Evolutionary conservation across 1,140 invertebrate species (phyloP).

Genomic region (Steinernema khuongi): DNA sequence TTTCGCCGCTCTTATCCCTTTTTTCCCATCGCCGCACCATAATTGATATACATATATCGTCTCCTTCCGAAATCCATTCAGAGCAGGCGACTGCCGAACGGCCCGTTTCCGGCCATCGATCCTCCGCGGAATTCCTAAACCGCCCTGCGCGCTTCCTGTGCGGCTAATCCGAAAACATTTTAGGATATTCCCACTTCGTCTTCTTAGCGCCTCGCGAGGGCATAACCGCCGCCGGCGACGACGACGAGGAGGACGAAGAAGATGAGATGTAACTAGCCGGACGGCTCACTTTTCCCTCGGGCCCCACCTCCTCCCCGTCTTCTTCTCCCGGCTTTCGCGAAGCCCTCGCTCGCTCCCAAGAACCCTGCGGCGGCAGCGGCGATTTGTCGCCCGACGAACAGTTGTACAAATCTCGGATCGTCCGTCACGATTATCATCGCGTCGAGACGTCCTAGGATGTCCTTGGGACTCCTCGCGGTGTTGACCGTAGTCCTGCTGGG

Average conservation of each 20-base stretch:
- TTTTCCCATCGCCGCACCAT: constrained; percentile 4
- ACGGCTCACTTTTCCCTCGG: background rate
- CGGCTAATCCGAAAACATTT: no score
- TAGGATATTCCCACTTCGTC: background rate
- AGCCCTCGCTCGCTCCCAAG: background rate
- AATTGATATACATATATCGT: constrained; percentile 16
- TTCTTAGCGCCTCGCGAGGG: background rate
- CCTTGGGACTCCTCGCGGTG: background rate
- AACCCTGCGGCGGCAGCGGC: background rate
- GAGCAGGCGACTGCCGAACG: background rate
- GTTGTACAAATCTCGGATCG: background rate
- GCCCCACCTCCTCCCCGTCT: background rate
- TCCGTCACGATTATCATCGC: background rate
- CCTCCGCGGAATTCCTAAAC: background rate
- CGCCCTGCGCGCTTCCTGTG: no score
- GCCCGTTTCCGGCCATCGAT: background rate
- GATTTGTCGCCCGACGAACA: constrained; percentile 6
- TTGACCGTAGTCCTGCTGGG: background rate
- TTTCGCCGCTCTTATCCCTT: constrained; percentile 10
- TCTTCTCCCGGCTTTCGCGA: background rate
- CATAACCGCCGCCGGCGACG: background rate
- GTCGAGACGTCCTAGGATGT: background rate
- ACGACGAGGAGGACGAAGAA: background rate
- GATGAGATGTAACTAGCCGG: background rate
- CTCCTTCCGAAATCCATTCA: constrained; percentile 14